Evolutionary conservation across 2,888 invertebrate genomes (phyloP), one percentile per base, ranked within the genome.

Genomic region (Synanthedon myopaeformis): DNA sequence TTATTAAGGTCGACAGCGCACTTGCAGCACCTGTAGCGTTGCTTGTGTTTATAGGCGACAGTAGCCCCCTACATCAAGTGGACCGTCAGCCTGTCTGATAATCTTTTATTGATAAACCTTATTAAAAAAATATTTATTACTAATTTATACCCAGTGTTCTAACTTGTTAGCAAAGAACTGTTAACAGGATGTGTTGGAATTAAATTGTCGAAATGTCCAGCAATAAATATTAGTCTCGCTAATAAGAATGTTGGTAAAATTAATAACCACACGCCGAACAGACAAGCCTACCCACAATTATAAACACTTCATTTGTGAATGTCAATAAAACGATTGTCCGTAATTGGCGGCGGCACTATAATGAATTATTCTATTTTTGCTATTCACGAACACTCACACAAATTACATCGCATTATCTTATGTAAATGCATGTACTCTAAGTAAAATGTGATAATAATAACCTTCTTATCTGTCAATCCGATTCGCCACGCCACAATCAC

Each of bases 371-470:
- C 45, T 61, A 65, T 60, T 63, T 62, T 59, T 62, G 57, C 59
- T 65, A 66, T 65, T 10, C 10, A 63, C 65, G 64, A 70, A 65
- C 64, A 72, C 65, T 66, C 69, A 62, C 62, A 71, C 69, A 76
- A 76, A 76, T 75, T 73, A 76, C 71, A 67, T 59, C 65, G 66
- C 69, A 64, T 65, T 67, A 66, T 72, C 72, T 70, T 72, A 77
- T 76, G 74, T 77, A 76, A 76, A 78, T 72, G 72, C 66, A 70
- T 61, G 58, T 65, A 61, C 63, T 67, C 65, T 77, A 76, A 80
- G 79, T 85, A 80, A 83, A 86, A 84, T 85, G 83, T 81, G 81
- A 82, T 83, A 84, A 85, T 85, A 86, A 85, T 84, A 85, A 82
- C 79, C 79, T 79, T 82, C 80, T 82, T 79, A 78, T 66, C 70